A percentile compares a stretch with the other conserved stretches of the same genome.
Conservation (phyloP, 1,140 invertebrate species). For the Drosophila gunungcola region DNA sequence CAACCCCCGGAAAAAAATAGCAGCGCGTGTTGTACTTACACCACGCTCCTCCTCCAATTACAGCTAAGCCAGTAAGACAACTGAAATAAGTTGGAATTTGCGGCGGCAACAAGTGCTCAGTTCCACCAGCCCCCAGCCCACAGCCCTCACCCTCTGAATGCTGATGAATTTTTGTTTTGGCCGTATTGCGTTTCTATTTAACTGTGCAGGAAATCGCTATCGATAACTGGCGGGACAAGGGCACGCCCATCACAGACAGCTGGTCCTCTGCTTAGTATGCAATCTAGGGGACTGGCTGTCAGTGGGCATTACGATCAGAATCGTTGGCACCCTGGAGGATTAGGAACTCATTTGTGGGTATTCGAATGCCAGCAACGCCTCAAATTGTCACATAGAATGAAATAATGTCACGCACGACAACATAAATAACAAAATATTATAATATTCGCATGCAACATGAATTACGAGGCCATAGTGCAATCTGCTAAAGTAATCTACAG, state of each 20-base stretch:
- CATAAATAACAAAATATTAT: conserved; percentile 53
- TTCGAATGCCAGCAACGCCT: conserved; percentile 33
- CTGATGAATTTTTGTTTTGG: conserved; percentile 2
- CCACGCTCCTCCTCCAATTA: background rate
- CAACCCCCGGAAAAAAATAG: conserved; percentile 3
- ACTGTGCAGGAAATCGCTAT: conserved; percentile 39
- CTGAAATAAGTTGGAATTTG: background rate
- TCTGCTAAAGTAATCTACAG: too few species aligned
- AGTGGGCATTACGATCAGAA: conserved; percentile 50
- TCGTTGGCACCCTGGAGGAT: conserved; percentile 24
- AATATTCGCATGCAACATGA: background rate
- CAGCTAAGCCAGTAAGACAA: conserved; percentile 2
- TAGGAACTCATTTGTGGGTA: conserved; percentile 26
- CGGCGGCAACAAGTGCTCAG: conserved; percentile 29
- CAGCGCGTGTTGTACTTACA: conserved; percentile 35
- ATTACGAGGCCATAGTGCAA: background rate
- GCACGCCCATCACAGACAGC: conserved; percentile 12
- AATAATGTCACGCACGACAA: conserved; percentile 58
- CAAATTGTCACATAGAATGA: conserved; percentile 59
- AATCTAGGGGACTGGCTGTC: conserved; percentile 51
- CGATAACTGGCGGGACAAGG: conserved; percentile 43
- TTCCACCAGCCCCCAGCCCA: background rate
- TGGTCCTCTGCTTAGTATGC: conserved; percentile 58
- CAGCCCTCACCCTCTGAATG: conserved; percentile 1
- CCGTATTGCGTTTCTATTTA: conserved; percentile 28